Evolutionary conservation across 2,888 invertebrate genomes (phyloP).

Genomic region (Drosophila sordidula): DNA sequence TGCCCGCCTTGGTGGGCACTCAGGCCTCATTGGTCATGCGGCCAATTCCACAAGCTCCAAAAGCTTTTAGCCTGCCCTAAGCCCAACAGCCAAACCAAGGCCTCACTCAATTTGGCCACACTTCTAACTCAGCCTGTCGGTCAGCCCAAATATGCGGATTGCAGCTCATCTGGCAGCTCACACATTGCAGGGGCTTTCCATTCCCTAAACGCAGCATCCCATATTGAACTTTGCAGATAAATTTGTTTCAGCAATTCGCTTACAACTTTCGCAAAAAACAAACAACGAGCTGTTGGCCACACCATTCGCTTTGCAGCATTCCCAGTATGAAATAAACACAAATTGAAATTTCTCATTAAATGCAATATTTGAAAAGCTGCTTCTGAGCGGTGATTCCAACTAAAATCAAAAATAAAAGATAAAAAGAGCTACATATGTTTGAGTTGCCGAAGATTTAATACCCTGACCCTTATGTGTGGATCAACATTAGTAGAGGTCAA

Average conservation of each 20-base stretch:
- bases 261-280: constrained; percentile 18
- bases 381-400: constrained; percentile 15
- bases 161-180: constrained; percentile 19
- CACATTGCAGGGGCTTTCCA: constrained; percentile 7
- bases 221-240: constrained; percentile 47
- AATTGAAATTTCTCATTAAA: constrained; percentile 70
- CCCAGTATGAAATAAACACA: constrained; percentile 32
- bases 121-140: neutral
- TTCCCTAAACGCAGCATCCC: constrained; percentile 19
- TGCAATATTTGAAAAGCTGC: constrained; percentile 42
- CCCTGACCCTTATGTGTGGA: neutral
- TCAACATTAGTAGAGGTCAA: too few relatives aligned
- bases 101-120: constrained; percentile 12
- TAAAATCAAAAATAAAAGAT: constrained; percentile 44
- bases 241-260: constrained; percentile 40
- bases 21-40: constrained; percentile 44
- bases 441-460: neutral
- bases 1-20: constrained; percentile 26
- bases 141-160: neutral
- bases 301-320: neutral
- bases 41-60: constrained; percentile 20
- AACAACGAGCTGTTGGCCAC: constrained; percentile 3
- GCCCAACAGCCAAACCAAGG: neutral
- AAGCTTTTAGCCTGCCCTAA: constrained; percentile 38
- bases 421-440: neutral